phyloP scores from a whole-genome alignment of 2,113 vertebrate species.

The Axis porcinus region DNA sequence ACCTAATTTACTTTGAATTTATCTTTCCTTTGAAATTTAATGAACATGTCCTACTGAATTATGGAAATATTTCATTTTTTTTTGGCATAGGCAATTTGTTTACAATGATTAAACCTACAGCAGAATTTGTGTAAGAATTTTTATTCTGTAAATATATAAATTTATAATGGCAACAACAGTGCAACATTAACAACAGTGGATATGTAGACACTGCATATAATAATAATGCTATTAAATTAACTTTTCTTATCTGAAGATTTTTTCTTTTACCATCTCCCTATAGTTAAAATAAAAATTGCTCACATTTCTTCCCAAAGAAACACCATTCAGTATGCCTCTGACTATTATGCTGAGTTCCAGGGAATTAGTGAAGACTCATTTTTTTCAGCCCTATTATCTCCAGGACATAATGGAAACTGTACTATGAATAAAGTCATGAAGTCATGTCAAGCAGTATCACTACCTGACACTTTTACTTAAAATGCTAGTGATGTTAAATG shows the following conservation, averaged over 20 bases:
- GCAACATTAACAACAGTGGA: conserved; percentile 17
- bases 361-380: not conserved
- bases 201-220: not conserved
- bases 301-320: not conserved
- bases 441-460: not conserved
- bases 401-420: not conserved
- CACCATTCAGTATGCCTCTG: not conserved
- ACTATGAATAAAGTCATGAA: not conserved
- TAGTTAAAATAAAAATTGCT: not conserved
- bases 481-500: not conserved
- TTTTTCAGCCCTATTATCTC: not conserved
- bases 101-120: conserved; percentile 49
- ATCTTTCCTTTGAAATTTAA: conserved; percentile 26
- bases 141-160: conserved; percentile 49
- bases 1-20: not conserved
- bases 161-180: conserved; percentile 45
- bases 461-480: conserved; percentile 1
- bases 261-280: not conserved
- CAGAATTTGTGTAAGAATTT: conserved; percentile 36
- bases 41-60: not conserved
- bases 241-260: not conserved
- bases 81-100: conserved; percentile 18
- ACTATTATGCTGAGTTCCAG: not conserved
- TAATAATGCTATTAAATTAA: not conserved
- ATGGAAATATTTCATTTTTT: conserved; percentile 45